Base-by-base conservation (phyloP, 1,140 invertebrate species). In the Pogonus chalceus region DNA sequence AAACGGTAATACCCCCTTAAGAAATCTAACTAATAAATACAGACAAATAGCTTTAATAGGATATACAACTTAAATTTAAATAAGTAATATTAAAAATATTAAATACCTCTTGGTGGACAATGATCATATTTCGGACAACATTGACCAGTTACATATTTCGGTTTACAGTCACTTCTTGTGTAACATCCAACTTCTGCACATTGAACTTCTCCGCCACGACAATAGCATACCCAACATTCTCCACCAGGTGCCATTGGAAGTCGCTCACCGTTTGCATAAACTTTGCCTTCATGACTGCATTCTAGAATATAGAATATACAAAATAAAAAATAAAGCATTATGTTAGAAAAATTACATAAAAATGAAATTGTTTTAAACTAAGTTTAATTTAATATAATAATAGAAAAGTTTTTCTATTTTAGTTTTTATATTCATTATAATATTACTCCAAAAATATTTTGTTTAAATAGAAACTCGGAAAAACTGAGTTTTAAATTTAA, bases 51-150 rank as follows among this genome's bases (percentile, higher is more conserved):
- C n/a, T 21, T 51, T 14, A 1, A 51, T 51, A n/a, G n/a, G n/a
- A n/a, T n/a, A n/a, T n/a, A n/a, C n/a, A n/a, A n/a, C n/a, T n/a
- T n/a, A n/a, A 12, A 26, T 14, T 52, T 4, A 37, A 52, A 14
- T 12, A 35, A 52, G 18, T n/a, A 7, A 37, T 20, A 4, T 56
- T 54, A 2, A 31, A 1, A 31, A 49, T 12, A 23, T 51, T 43
- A 58, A 58, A 52, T 66, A 80, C 77, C 81, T 71, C 78, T 74
- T 31, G 79, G 76, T 35, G 84, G 82, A 68, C 86, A 88, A 69
- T 88, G 82, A 61, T 87, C 83, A 65, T 87, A 88, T 61, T 84
- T 81, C 1, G 85, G 86, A 63, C 86, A 88, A 67, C 86, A 88
- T 58, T 81, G 76, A 7, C 84, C 84, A 1, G 79, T 72, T 24